Conservation (phyloP, 2,797 vertebrate species). For the Crocidura indochinensis region DNA sequence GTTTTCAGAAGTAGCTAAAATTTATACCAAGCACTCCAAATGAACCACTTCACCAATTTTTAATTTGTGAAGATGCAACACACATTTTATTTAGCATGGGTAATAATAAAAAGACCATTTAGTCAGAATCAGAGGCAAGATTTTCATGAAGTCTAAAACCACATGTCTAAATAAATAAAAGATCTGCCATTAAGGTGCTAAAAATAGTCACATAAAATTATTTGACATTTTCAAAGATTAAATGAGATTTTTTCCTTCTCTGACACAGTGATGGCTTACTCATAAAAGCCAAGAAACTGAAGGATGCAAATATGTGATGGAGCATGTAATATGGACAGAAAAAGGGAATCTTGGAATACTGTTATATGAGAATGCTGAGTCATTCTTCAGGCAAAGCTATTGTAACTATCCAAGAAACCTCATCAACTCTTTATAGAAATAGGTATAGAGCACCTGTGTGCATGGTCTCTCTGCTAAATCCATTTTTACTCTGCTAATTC, state of each 20-base stretch:
- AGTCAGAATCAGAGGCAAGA: not conserved
- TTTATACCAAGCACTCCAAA: not conserved
- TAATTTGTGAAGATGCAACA: not conserved
- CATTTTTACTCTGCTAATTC: too few species aligned
- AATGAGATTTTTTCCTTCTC: not conserved
- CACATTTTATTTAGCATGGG: not conserved
- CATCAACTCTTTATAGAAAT: not conserved
- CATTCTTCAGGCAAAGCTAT: not conserved
- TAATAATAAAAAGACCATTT: not conserved
- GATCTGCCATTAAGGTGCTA: not conserved
- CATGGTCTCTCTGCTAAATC: slow-evolving; percentile 3
- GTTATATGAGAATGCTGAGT: not conserved
- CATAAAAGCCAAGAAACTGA: not conserved
- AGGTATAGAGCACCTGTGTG: not conserved
- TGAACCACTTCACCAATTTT: not conserved
- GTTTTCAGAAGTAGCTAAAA: not conserved
- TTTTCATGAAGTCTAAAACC: not conserved
- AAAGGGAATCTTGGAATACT: not conserved
- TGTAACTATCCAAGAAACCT: not conserved
- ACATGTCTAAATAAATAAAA: not conserved
- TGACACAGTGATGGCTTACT: not conserved
- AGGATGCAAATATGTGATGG: not conserved
- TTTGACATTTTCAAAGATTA: not conserved
- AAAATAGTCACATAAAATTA: not conserved
- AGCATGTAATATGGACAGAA: not conserved